Evolutionary conservation across 2,888 invertebrate species (phyloP).

Genomic region (Dicranocentrus wangi): DNA sequence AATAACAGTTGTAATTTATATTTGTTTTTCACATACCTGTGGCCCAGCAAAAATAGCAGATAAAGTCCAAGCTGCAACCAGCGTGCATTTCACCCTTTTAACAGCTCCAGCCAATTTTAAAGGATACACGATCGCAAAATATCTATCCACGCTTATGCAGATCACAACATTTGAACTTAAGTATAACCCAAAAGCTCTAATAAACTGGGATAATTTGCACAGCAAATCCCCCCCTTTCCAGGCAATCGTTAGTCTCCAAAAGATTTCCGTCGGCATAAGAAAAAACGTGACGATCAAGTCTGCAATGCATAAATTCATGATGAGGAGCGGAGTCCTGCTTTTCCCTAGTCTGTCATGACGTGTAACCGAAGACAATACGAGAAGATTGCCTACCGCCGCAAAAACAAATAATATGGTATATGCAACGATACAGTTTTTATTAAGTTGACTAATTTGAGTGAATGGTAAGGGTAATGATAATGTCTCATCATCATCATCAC

Average conservation of each 20-base stretch:
- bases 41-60: constrained; percentile 82
- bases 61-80: constrained; percentile 81
- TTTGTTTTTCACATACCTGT: constrained; percentile 78
- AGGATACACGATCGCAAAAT: constrained; percentile 85
- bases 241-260: constrained; percentile 83
- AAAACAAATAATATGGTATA: constrained; percentile 81
- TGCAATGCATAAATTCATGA: constrained; percentile 85
- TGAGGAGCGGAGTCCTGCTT: constrained; percentile 84
- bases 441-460: constrained; percentile 56
- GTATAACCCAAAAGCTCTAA: constrained; percentile 85
- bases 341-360: constrained; percentile 78
- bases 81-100: constrained; percentile 82
- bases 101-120: constrained; percentile 81
- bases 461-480: constrained; percentile 44
- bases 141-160: constrained; percentile 85
- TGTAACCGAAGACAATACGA: constrained; percentile 81
- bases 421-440: constrained; percentile 76
- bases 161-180: constrained; percentile 85
- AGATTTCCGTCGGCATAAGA: constrained; percentile 79
- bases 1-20: constrained; percentile 41
- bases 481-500: constrained; percentile 1
- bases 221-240: constrained; percentile 86
- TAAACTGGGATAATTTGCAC: constrained; percentile 83
- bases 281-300: constrained; percentile 87
- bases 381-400: constrained; percentile 83